Evolutionary conservation across 2,113 vertebrate species (phyloP).

Genomic region (Catagonus wagneri): DNA sequence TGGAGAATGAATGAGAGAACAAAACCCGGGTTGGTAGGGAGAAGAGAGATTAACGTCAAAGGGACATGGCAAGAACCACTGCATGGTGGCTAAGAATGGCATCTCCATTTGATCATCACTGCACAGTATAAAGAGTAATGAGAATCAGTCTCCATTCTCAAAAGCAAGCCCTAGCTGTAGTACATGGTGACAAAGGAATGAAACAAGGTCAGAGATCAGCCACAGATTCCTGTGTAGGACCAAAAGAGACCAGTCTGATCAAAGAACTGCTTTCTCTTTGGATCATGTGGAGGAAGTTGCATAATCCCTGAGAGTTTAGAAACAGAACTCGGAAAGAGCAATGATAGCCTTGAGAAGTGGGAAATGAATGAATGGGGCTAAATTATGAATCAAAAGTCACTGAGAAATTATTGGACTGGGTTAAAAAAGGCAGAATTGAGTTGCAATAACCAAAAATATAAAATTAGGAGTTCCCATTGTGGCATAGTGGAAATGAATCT

Average conservation of each 20-base stretch:
- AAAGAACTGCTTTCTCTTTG: not conserved
- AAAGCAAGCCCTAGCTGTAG: not conserved
- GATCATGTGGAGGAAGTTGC: not conserved
- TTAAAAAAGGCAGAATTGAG: constrained; percentile 1
- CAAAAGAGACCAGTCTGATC: not conserved
- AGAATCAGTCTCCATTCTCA: not conserved
- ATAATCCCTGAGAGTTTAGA: not conserved
- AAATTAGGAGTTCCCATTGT: too few relatives aligned
- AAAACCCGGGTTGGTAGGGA: not conserved
- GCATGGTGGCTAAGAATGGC: not conserved
- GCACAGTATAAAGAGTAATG: not conserved
- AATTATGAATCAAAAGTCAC: not conserved
- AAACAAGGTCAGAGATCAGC: not conserved
- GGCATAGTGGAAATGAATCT: too few relatives aligned
- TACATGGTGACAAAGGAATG: not conserved
- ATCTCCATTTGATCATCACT: not conserved
- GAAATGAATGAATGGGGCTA: not conserved
- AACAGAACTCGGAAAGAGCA: not conserved
- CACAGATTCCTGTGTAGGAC: not conserved
- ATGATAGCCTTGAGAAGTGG: not conserved
- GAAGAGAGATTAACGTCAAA: not conserved
- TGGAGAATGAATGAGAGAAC: not conserved
- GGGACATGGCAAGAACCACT: not conserved
- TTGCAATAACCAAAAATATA: not conserved
- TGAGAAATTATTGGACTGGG: not conserved